A percentile compares a stretch with the other conserved stretches of the same genome.
These are phyloP conservation scores for Crotalus tigris DNA, from an alignment of 2,113 vertebrate genomes.

Conservation along the genomic window DNA sequence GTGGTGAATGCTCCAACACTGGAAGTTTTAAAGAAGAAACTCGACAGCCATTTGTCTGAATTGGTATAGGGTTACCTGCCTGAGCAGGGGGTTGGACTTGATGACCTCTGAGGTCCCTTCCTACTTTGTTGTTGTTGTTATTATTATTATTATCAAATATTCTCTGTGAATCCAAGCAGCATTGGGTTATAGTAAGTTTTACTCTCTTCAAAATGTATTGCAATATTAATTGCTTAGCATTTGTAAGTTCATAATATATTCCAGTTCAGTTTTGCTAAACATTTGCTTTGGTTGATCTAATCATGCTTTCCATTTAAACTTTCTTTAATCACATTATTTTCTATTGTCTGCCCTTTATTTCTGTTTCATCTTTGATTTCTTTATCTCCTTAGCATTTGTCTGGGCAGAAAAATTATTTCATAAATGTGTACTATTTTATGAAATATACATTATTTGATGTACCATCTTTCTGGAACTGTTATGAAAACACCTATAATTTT, in stretches of 20 bases:
- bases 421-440: not conserved
- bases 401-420: not conserved
- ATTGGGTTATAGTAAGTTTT: not conserved
- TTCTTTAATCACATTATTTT: not conserved
- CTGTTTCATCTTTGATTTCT: not conserved
- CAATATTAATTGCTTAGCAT: not conserved
- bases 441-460: not conserved
- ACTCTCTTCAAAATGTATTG: not conserved
- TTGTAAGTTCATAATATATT: not conserved
- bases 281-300: not conserved
- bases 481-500: not conserved
- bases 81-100: too few relatives aligned
- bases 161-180: not conserved
- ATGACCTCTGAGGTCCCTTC: too few relatives aligned
- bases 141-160: not conserved
- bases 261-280: not conserved
- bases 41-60: too few relatives aligned
- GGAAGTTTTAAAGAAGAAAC: too few relatives aligned
- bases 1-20: too few relatives aligned
- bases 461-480: not conserved
- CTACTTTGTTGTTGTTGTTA: too few relatives aligned
- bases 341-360: not conserved
- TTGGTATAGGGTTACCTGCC: too few relatives aligned
- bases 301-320: not conserved
- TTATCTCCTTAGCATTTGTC: not conserved